A percentile compares a stretch with the other conserved stretches of the same genome.
Evolutionary conservation across 2,888 invertebrate species (phyloP).

Genomic region (Synergus itoensis): DNA sequence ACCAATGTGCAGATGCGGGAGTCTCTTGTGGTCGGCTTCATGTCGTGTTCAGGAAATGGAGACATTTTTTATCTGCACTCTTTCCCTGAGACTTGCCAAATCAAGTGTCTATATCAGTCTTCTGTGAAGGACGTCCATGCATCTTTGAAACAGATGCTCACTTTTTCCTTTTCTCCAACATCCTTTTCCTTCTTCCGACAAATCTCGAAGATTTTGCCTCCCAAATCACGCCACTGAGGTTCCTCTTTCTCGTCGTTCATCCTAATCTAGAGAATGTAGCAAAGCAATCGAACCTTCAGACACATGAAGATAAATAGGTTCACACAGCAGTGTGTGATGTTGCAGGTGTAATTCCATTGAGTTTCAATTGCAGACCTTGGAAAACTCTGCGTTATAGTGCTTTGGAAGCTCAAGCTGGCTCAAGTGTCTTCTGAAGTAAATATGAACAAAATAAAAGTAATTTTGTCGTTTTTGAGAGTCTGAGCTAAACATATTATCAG

Average conservation of each 20-base stretch:
- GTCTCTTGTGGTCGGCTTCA: constrained; percentile 18
- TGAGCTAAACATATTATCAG: too few relatives aligned
- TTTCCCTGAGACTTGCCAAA: constrained; percentile 11
- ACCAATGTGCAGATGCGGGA: constrained; percentile 16
- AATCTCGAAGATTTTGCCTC: constrained; percentile 12
- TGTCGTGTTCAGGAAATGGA: constrained; percentile 37
- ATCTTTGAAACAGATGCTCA: constrained; percentile 15
- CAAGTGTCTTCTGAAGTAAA: too few relatives aligned
- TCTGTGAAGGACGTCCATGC: constrained; percentile 7
- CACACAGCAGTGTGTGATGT: neutral
- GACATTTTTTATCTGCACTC: constrained; percentile 30
- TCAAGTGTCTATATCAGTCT: constrained; percentile 31
- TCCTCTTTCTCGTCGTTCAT: neutral
- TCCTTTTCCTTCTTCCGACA: neutral
- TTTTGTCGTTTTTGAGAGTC: too few relatives aligned
- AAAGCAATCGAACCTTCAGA: neutral
- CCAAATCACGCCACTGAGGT: neutral
- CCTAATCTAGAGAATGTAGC: neutral
- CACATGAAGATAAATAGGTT: neutral
- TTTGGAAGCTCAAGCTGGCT: too few relatives aligned
- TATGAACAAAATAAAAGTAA: too few relatives aligned
- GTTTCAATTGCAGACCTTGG: neutral
- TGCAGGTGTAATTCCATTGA: neutral
- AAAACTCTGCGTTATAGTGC: too few relatives aligned
- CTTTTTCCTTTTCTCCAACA: neutral